These are phyloP conservation scores for Tolmerus cingulatus DNA, from an alignment of 2,888 invertebrate genomes.

Conservation along the genomic window DNA sequence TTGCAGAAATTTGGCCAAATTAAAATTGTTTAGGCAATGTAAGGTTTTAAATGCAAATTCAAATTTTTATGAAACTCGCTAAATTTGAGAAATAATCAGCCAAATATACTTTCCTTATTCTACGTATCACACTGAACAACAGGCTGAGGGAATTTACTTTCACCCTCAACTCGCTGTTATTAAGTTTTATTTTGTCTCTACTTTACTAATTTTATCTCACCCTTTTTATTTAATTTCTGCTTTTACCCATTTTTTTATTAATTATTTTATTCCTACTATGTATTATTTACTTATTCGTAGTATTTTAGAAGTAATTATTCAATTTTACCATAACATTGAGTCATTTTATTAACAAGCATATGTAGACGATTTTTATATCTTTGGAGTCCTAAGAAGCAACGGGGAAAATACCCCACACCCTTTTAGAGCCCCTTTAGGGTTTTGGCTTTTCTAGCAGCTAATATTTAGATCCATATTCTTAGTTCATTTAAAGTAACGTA, in stretches of 20 bases:
- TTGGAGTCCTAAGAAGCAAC: background rate
- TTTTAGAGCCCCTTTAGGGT: background rate
- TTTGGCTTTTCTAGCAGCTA: conserved; percentile 6
- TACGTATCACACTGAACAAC: background rate
- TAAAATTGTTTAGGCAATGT: too few relatives aligned
- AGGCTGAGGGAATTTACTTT: background rate
- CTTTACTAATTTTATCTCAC: background rate
- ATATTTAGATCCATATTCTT: background rate
- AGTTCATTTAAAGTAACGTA: background rate
- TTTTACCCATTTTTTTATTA: background rate
- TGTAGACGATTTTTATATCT: background rate
- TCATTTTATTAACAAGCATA: conserved; percentile 9
- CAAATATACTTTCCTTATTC: background rate
- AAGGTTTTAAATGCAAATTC: background rate
- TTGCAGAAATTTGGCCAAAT: too few relatives aligned
- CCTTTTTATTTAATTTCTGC: background rate
- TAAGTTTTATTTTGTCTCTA: background rate
- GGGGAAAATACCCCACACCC: background rate
- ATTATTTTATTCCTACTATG: background rate
- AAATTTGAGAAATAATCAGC: background rate
- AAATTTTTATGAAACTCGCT: background rate
- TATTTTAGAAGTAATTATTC: background rate
- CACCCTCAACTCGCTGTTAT: background rate
- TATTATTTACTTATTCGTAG: background rate
- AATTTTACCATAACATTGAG: background rate